Conservation (phyloP, 2,797 vertebrate species). For the Rhyacichthys aspro region DNA sequence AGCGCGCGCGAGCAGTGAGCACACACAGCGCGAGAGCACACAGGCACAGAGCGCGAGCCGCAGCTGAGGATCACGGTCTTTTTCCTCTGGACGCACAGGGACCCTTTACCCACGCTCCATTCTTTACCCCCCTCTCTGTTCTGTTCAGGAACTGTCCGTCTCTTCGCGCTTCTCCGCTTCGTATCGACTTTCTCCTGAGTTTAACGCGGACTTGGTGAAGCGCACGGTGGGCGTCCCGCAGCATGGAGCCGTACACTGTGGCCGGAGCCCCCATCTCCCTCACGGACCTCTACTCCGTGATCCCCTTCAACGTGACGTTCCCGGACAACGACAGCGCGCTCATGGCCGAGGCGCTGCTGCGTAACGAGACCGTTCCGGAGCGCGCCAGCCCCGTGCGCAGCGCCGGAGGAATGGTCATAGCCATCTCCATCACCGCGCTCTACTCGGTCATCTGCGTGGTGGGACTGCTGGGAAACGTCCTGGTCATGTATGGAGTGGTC, state of each 20-base stretch:
- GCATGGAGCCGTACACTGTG: slow-evolving; percentile 81
- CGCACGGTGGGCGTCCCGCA: slow-evolving; percentile 25
- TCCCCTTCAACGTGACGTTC: slow-evolving; percentile 78
- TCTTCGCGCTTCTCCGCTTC: not conserved
- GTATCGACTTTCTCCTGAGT: not conserved
- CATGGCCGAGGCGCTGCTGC: slow-evolving; percentile 55
- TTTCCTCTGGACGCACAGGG: not conserved
- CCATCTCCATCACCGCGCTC: slow-evolving; percentile 88
- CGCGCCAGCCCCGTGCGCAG: slow-evolving; percentile 60
- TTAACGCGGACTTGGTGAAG: slow-evolving; percentile 2
- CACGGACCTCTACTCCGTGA: slow-evolving; percentile 71
- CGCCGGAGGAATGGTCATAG: slow-evolving; percentile 75
- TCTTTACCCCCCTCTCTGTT: not conserved
- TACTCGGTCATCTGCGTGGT: slow-evolving; percentile 91
- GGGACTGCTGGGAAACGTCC: slow-evolving; percentile 88
- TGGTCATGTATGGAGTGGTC: slow-evolving; percentile 91
- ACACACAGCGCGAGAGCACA: slow-evolving; percentile 5
- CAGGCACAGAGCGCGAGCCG: slow-evolving; percentile 2
- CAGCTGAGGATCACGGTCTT: not conserved
- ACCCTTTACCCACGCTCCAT: not conserved
- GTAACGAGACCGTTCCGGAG: slow-evolving; percentile 73
- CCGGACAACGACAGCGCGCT: slow-evolving; percentile 66
- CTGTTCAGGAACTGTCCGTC: not conserved
- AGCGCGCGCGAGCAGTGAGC: slow-evolving; percentile 11
- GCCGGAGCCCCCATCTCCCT: slow-evolving; percentile 67